Evolutionary conservation across 2,888 invertebrate genomes (phyloP).

Genomic region (Theodoxus fluviatilis): DNA sequence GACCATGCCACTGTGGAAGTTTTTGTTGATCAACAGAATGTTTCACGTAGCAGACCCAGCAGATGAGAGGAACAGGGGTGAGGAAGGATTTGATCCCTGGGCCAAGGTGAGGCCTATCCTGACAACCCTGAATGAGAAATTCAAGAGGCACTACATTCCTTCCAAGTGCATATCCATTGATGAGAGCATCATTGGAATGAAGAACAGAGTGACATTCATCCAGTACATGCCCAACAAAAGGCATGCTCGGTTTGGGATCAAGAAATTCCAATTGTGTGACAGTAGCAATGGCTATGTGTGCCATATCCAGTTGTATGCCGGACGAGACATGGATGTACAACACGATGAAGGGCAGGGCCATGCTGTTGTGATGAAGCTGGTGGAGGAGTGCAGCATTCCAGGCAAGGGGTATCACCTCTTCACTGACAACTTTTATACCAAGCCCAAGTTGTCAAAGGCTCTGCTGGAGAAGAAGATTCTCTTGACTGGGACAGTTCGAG

Average conservation of each 20-base stretch:
- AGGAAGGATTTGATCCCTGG: conserved; percentile 29
- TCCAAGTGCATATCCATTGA: conserved; percentile 7
- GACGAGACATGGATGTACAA: conserved; percentile 21
- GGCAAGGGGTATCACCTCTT: no score
- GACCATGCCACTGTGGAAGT: not conserved
- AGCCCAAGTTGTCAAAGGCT: no score
- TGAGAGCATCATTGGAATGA: conserved; percentile 30
- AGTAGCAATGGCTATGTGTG: conserved; percentile 19
- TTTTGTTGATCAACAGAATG: conserved; percentile 9
- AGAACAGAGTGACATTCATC: conserved; percentile 23
- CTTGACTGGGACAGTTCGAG: no score
- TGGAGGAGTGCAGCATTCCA: no score
- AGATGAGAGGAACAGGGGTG: conserved; percentile 4
- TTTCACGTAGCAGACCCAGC: conserved; percentile 5
- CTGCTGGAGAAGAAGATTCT: no score
- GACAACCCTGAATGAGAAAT: conserved; percentile 9
- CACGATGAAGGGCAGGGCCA: no score
- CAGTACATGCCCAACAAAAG: conserved; percentile 28
- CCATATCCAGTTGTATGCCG: conserved; percentile 25
- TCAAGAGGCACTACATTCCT: conserved; percentile 24
- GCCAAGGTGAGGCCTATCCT: conserved; percentile 23
- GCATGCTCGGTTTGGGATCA: conserved; percentile 26
- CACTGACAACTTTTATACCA: no score
- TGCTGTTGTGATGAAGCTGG: no score
- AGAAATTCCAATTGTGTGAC: conserved; percentile 26